phyloP scores from a whole-genome alignment of 1,140 invertebrate genomes.

The Cephus cinctus region DNA sequence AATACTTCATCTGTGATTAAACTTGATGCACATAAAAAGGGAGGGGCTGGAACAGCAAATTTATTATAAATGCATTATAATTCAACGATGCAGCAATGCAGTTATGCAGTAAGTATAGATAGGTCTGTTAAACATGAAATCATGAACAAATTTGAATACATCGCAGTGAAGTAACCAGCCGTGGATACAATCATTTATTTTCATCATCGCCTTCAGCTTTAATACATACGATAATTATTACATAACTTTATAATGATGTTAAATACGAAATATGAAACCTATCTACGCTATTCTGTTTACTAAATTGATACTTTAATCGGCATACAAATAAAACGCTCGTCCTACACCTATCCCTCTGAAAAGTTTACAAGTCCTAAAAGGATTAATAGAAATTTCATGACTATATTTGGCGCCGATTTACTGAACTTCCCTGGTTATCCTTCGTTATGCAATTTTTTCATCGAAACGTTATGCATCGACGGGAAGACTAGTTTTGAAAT shows the following conservation, averaged over 20 bases:
- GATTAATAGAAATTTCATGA: slow-evolving; percentile 4
- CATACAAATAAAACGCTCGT: slow-evolving; percentile 31
- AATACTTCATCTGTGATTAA: too few species aligned
- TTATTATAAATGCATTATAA: too few species aligned
- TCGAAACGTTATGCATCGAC: slow-evolving; percentile 20
- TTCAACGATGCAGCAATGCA: too few species aligned
- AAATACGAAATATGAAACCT: slow-evolving; percentile 41
- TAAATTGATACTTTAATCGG: slow-evolving; percentile 10
- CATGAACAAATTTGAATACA: too few species aligned
- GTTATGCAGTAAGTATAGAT: too few species aligned
- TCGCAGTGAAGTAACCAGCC: too few species aligned
- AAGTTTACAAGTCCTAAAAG: slow-evolving; percentile 21
- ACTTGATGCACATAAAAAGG: too few species aligned
- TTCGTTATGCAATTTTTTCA: slow-evolving; percentile 18
- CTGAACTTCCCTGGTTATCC: slow-evolving; percentile 19
- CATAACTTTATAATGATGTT: slow-evolving; percentile 33
- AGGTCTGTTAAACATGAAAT: too few species aligned
- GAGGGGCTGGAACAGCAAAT: too few species aligned
- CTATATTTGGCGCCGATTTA: background rate
- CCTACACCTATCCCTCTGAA: slow-evolving; percentile 20
- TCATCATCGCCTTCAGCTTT: slow-evolving; percentile 28
- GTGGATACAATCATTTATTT: slow-evolving; percentile 36
- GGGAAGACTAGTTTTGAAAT: slow-evolving; percentile 29
- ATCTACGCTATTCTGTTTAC: slow-evolving; percentile 22
- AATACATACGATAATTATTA: slow-evolving; percentile 32